Conservation (phyloP, 2,113 vertebrate species). For the Stercorarius parasiticus region DNA sequence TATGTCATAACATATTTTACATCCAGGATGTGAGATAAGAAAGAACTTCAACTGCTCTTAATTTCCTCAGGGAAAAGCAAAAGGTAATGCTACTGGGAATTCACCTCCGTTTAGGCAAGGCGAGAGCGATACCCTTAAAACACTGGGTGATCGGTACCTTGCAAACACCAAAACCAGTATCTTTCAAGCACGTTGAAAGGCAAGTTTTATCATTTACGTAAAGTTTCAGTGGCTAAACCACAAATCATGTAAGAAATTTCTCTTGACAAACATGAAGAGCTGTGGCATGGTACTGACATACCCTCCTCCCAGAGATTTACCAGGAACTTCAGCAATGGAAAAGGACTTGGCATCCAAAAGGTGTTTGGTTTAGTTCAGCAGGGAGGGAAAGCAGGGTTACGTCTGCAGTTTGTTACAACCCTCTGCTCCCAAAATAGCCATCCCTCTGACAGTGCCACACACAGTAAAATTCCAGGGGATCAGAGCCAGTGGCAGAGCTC, state of each 20-base stretch:
- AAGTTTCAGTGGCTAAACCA: background rate
- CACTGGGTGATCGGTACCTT: accelerated
- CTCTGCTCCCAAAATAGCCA: background rate
- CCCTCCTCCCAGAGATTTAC: accelerated
- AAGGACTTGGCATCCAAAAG: background rate
- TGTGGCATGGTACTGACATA: accelerated
- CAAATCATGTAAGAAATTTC: background rate
- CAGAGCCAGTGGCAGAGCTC: background rate
- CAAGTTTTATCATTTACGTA: background rate
- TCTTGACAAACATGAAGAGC: accelerated
- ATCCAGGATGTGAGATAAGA: background rate
- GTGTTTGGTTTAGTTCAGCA: background rate
- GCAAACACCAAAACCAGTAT: background rate
- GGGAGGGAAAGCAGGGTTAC: background rate
- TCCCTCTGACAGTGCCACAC: accelerated
- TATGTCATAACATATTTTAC: background rate
- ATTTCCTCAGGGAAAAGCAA: background rate
- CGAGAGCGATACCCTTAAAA: background rate
- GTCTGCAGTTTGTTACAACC: background rate
- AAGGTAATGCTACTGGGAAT: background rate
- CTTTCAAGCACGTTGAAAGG: background rate
- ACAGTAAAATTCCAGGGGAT: background rate
- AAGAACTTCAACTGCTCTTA: background rate
- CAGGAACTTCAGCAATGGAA: background rate
- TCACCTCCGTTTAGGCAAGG: background rate